These are phyloP conservation scores for Cryptoblepharus egeriae DNA, from an alignment of 2,797 vertebrate species.

Conservation along the genomic window DNA sequence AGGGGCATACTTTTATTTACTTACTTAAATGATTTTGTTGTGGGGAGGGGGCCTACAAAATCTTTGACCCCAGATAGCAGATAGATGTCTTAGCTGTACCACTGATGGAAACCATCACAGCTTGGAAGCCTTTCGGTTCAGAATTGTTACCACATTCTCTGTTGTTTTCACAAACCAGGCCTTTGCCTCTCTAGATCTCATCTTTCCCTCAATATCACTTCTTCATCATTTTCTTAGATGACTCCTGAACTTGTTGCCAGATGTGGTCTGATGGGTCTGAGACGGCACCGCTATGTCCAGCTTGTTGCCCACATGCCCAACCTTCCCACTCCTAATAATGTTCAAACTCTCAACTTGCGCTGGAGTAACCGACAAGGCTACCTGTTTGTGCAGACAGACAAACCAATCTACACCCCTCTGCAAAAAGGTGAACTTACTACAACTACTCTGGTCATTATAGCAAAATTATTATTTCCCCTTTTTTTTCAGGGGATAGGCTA, in stretches of 20 bases:
- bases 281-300: not conserved
- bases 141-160: not conserved
- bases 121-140: no score
- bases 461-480: no score
- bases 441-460: not conserved
- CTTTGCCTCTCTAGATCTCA: not conserved
- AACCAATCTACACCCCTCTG: slow-evolving; percentile 28
- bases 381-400: slow-evolving; percentile 28
- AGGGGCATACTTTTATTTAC: no score
- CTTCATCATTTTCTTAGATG: slow-evolving; percentile 3
- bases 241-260: not conserved
- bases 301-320: not conserved
- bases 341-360: slow-evolving; percentile 31
- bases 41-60: no score
- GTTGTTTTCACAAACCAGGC: not conserved
- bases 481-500: no score
- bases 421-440: not conserved
- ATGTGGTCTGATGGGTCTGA: not conserved
- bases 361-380: slow-evolving; percentile 19
- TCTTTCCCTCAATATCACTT: not conserved
- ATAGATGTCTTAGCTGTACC: no score
- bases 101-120: no score
- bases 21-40: no score
- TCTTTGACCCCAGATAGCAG: no score
- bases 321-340: not conserved